Conservation (phyloP, 2,888 invertebrate genomes). For the Erebia aethiops region DNA sequence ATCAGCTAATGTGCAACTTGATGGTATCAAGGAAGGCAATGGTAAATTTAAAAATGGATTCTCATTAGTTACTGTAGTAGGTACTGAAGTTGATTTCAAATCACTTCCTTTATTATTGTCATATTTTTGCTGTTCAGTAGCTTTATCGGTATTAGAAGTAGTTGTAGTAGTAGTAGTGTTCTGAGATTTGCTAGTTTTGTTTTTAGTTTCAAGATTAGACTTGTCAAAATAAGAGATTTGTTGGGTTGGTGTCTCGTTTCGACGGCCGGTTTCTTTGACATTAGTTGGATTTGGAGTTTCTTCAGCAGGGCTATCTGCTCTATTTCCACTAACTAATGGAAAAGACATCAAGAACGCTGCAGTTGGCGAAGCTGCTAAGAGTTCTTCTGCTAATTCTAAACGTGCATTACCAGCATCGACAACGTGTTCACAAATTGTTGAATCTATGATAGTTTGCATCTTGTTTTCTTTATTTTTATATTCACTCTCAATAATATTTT, state of each 20-base stretch:
- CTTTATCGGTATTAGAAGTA: conserved; percentile 47
- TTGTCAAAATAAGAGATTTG: conserved; percentile 58
- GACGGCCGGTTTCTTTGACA: conserved; percentile 47
- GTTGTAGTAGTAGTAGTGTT: conserved; percentile 44
- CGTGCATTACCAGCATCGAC: conserved; percentile 82
- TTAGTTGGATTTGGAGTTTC: conserved; percentile 55
- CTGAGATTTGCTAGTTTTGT: conserved; percentile 50
- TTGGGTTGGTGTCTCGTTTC: conserved; percentile 52
- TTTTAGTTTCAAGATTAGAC: conserved; percentile 49
- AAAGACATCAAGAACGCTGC: conserved; percentile 90
- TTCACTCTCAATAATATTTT: conserved; percentile 41
- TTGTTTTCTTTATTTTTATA: conserved; percentile 69
- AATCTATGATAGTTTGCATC: conserved; percentile 66
- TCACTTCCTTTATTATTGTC: conserved; percentile 51
- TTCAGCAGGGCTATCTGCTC: conserved; percentile 78
- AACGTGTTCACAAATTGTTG: conserved; percentile 68
- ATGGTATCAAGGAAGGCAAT: conserved; percentile 66
- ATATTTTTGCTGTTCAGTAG: conserved; percentile 57
- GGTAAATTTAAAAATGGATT: conserved; percentile 73
- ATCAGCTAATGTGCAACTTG: conserved; percentile 62
- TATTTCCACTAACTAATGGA: conserved; percentile 85
- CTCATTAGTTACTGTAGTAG: conserved; percentile 51
- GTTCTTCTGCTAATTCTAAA: conserved; percentile 81
- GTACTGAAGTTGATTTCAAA: conserved; percentile 48
- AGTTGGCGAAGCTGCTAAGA: conserved; percentile 85